phyloP scores from a whole-genome alignment of 2,888 invertebrate species.

The Drosophila formosana region DNA sequence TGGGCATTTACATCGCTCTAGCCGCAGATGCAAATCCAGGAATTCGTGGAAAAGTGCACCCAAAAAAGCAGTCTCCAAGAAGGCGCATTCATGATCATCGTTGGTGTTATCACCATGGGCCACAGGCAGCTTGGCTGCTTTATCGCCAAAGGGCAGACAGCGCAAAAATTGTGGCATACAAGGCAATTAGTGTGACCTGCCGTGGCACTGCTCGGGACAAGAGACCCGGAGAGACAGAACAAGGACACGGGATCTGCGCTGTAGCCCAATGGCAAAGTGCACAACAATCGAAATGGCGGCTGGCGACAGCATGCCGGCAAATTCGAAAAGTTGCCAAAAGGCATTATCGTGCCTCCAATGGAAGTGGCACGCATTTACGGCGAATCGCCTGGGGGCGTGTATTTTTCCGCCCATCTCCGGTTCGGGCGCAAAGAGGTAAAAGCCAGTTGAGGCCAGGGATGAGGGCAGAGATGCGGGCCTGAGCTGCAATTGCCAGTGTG shows the following conservation, averaged over 20 bases:
- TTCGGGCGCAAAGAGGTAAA: slow-evolving; percentile 18
- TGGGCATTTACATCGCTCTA: background rate
- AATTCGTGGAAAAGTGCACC: background rate
- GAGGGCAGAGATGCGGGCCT: slow-evolving; percentile 9
- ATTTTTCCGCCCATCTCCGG: background rate
- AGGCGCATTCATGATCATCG: background rate
- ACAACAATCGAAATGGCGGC: slow-evolving; percentile 51
- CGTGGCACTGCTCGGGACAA: slow-evolving; percentile 1
- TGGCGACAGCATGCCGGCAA: slow-evolving; percentile 54
- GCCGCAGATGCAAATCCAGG: background rate
- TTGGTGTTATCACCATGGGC: slow-evolving; percentile 14
- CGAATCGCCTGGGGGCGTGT: background rate
- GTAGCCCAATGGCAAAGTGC: slow-evolving; percentile 15
- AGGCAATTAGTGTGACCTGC: slow-evolving; percentile 66
- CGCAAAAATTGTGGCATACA: slow-evolving; percentile 51
- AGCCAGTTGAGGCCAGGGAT: slow-evolving; percentile 26
- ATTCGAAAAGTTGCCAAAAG: slow-evolving; percentile 67
- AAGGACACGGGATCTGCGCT: slow-evolving; percentile 1
- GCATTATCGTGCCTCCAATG: slow-evolving; percentile 36
- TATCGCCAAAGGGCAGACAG: slow-evolving; percentile 41
- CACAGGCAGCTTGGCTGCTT: slow-evolving; percentile 35
- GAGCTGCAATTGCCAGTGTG: slow-evolving; percentile 22
- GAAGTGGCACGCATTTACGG: slow-evolving; percentile 7
- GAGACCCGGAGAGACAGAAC: background rate
- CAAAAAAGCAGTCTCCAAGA: background rate